A percentile compares a stretch with the other conserved stretches of the same genome.
Evolutionary conservation across 1,140 invertebrate genomes (phyloP).

Genomic region (Sogatella furcifera): DNA sequence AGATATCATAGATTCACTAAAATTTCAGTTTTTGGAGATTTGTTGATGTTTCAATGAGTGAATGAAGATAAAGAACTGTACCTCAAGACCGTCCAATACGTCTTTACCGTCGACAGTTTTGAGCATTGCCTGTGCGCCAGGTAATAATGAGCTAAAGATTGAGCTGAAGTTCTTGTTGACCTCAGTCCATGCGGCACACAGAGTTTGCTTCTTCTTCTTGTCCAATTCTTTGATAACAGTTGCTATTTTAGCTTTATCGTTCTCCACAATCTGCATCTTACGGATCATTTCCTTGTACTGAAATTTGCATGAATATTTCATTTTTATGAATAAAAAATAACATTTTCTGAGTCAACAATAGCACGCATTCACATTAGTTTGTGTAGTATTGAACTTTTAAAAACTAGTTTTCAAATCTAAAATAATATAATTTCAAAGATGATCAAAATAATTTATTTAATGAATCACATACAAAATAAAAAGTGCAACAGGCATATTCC

Average conservation of each 20-base stretch:
- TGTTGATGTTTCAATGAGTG: too few species aligned
- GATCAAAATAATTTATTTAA: too few species aligned
- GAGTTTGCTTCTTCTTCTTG: slow-evolving; percentile 72
- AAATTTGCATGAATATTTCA: slow-evolving; percentile 13
- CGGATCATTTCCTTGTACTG: slow-evolving; percentile 67
- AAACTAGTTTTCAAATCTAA: too few species aligned
- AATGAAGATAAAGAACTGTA: slow-evolving; percentile 29
- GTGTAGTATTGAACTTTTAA: too few species aligned
- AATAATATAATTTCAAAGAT: too few species aligned
- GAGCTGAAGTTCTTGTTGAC: slow-evolving; percentile 90
- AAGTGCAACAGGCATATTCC: too few species aligned
- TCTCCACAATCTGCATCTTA: slow-evolving; percentile 75
- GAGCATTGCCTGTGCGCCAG: slow-evolving; percentile 79
- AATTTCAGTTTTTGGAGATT: too few species aligned
- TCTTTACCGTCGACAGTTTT: slow-evolving; percentile 60
- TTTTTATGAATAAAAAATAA: too few species aligned
- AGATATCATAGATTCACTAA: too few species aligned
- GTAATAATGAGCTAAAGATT: slow-evolving; percentile 86
- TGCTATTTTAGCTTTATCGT: slow-evolving; percentile 72
- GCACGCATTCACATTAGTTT: too few species aligned
- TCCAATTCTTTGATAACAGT: slow-evolving; percentile 80
- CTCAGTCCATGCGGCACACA: slow-evolving; percentile 68
- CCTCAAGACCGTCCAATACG: slow-evolving; percentile 80
- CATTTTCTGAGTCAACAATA: too few species aligned
- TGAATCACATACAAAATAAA: too few species aligned